Evolutionary conservation across 92 coral and sea anemone genomes (phyloP), one percentile per base, ranked within the genome.

Genomic region (Hydrozoanthus gracilis): DNA sequence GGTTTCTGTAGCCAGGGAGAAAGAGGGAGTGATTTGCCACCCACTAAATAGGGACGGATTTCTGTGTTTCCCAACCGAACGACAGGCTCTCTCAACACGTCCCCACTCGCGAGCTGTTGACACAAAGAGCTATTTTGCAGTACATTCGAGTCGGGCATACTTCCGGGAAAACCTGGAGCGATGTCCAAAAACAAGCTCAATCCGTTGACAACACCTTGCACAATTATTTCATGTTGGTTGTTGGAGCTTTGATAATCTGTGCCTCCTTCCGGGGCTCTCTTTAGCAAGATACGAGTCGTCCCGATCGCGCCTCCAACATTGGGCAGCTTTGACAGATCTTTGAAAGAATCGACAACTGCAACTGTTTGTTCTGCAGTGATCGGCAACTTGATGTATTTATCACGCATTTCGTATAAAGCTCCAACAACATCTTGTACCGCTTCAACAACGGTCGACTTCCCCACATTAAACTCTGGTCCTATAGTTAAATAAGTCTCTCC

Each of bases 381-480:
- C 78, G 78, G 78, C 18, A 74, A 74, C 39, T 74, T 74, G n/a
- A 74, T 74, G 3, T 74, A 74, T 8, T 11, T 5, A 74, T 74
- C 78, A 13, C 78, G 78, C 55, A 74, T 5, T 74, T 74, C 78
- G 14, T 49, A 74, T 44, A 74, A 74, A 48, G 78, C 78, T 50
- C 50, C 79, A 3, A 74, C 79, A 6, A 74, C 79, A 14, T 74
- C 79, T n/a, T 74, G 79, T 16, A 74, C 79, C 51, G 79, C 79
- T n/a, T 74, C 79, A 50, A 74, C 79, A 50, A 74, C 79, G 13
- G 79, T 74, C 79, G 79, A 74, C 58, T 74, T 74, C 12, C 79
- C 79, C 58, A 74, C 79, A 7, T 74, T 74, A 20, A 74, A 74
- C 16, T 50, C 56, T 14, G 79, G 79, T 35, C 79, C 79, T n/a